Percentiles rank a stretch among this genome's conserved stretches.
Evolutionary conservation across 2,888 invertebrate species (phyloP).

Genomic region (Spialia ferax): DNA sequence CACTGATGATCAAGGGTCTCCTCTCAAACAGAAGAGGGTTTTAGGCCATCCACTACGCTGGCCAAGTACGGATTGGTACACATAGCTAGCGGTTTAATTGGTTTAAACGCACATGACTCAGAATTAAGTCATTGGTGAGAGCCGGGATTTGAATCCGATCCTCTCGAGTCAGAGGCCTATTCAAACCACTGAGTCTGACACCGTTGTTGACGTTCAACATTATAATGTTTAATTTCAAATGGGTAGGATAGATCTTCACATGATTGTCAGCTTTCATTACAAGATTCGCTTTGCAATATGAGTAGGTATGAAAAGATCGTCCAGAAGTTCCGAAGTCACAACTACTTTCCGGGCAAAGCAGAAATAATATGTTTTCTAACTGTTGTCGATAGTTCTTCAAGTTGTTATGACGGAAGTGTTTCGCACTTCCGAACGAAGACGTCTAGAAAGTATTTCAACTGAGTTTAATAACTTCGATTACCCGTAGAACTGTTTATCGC

Average conservation of each 20-base stretch:
- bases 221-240: background rate
- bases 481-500: background rate
- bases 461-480: background rate
- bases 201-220: too few species aligned
- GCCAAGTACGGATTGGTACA: too few species aligned
- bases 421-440: background rate
- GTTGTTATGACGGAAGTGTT: background rate
- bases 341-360: background rate
- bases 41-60: too few species aligned
- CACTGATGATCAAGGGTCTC: too few species aligned
- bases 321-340: background rate
- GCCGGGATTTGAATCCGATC: too few species aligned
- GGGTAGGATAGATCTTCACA: background rate
- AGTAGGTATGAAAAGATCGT: background rate
- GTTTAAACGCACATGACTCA: too few species aligned
- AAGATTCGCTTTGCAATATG: background rate
- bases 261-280: background rate
- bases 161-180: too few species aligned
- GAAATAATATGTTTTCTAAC: slow-evolving; percentile 9
- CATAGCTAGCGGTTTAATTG: too few species aligned
- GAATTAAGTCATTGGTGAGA: too few species aligned
- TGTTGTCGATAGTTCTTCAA: background rate
- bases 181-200: too few species aligned
- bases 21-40: too few species aligned
- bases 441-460: background rate